phyloP scores from a whole-genome alignment of 1,140 invertebrate genomes.

The Nasonia longicornis region DNA sequence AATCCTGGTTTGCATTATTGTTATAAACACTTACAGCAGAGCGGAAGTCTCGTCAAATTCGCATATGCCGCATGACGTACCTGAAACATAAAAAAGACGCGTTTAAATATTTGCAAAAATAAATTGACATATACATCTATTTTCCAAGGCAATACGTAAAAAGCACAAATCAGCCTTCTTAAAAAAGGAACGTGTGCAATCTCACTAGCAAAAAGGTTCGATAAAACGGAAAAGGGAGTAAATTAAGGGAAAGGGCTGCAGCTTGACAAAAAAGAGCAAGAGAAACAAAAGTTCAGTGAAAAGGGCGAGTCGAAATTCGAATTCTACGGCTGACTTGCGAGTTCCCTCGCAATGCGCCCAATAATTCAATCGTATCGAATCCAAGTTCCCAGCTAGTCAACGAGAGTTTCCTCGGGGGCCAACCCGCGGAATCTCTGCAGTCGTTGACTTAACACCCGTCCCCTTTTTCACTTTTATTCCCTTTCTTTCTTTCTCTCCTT shows the following conservation, averaged over 20 bases:
- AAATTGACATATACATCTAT: no score
- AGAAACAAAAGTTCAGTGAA: slow-evolving; percentile 5
- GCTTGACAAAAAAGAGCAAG: slow-evolving; percentile 1
- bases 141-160: no score
- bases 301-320: slow-evolving; percentile 35
- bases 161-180: no score
- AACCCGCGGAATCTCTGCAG: slow-evolving; percentile 49
- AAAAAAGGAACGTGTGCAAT: no score
- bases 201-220: no score
- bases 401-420: slow-evolving; percentile 43
- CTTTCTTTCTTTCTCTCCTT: neutral
- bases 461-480: slow-evolving; percentile 1
- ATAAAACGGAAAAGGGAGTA: neutral
- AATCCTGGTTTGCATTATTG: no score
- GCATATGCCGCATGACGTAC: no score
- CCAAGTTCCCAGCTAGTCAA: slow-evolving; percentile 45
- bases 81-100: no score
- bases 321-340: slow-evolving; percentile 42
- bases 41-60: no score
- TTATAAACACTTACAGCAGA: no score
- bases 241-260: neutral
- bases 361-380: slow-evolving; percentile 53
- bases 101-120: no score
- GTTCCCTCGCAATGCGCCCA: slow-evolving; percentile 28
- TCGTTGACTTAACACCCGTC: slow-evolving; percentile 20